Evolutionary conservation across 2,113 vertebrate genomes (phyloP).

Genomic region (Ahaetulla prasina): DNA sequence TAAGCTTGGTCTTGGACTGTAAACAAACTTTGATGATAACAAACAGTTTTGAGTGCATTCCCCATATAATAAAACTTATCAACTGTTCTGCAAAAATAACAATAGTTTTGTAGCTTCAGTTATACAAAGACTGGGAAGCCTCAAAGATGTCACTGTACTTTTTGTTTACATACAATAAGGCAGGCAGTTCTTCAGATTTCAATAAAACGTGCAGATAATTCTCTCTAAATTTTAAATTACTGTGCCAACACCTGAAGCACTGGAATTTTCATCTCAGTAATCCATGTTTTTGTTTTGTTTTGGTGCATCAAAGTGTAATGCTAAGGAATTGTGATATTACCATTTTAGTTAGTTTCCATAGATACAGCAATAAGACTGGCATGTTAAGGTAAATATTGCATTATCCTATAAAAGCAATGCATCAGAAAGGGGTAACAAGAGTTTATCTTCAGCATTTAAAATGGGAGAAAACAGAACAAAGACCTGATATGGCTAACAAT

Average conservation of each 20-base stretch:
- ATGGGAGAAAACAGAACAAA: conserved; percentile 14
- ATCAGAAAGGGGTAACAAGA: conserved; percentile 31
- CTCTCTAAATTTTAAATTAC: conserved; percentile 16
- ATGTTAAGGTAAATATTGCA: conserved; percentile 52
- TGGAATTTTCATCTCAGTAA: conserved; percentile 29
- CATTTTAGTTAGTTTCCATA: conserved; percentile 53
- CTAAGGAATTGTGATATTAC: conserved; percentile 45
- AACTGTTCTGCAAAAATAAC: neutral
- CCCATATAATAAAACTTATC: neutral
- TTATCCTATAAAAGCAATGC: conserved; percentile 18
- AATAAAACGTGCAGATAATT: conserved; percentile 6
- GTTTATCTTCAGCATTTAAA: conserved; percentile 29
- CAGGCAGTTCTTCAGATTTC: neutral
- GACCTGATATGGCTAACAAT: neutral
- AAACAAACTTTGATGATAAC: neutral
- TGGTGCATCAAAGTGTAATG: conserved; percentile 29
- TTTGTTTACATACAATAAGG: conserved; percentile 18
- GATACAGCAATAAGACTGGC: conserved; percentile 41
- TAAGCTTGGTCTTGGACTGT: neutral
- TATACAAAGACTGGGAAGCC: neutral
- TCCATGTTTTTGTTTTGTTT: conserved; percentile 8
- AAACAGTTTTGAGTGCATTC: neutral
- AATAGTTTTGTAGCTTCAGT: neutral
- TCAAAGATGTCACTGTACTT: neutral
- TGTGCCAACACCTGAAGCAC: neutral